Evolutionary conservation across 2,888 invertebrate species (phyloP).

Genomic region (Nemotelus pantherinus): DNA sequence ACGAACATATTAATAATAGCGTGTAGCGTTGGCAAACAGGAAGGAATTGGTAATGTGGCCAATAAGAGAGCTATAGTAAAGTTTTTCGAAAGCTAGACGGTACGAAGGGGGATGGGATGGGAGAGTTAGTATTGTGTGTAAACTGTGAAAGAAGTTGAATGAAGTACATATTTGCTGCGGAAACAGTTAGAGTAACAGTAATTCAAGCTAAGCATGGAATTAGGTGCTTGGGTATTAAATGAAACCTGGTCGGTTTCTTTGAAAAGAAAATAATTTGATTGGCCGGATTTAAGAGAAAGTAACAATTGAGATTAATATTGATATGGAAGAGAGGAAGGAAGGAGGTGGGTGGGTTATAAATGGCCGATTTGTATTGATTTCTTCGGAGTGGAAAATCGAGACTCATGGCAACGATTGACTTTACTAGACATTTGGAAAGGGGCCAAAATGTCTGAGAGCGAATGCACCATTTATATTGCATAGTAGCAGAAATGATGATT

Average conservation of each 20-base stretch:
- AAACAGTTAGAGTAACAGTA: neutral
- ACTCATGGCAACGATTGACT: too few species aligned
- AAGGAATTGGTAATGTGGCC: constrained; percentile 30
- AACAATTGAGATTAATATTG: constrained; percentile 4
- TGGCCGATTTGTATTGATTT: too few species aligned
- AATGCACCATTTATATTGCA: too few species aligned
- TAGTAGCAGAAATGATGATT: too few species aligned
- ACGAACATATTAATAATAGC: constrained; percentile 37
- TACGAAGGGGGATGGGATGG: neutral
- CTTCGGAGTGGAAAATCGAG: too few species aligned
- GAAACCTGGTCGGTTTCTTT: neutral
- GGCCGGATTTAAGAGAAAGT: neutral
- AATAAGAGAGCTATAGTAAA: constrained; percentile 5
- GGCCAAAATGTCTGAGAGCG: too few species aligned
- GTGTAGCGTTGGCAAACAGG: constrained; percentile 9
- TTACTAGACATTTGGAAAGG: too few species aligned
- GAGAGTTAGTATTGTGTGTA: neutral
- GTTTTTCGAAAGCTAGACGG: neutral
- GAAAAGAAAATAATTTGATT: constrained; percentile 18
- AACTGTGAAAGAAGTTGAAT: too few species aligned
- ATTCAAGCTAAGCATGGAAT: constrained; percentile 24
- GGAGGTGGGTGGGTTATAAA: too few species aligned
- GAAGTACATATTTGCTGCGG: too few species aligned
- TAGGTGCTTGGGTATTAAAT: constrained; percentile 11
- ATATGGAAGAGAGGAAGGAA: neutral